Evolutionary conservation across 37 sponge, comb jelly and placozoan genomes (phyloP).

Genomic region (Bolinopsis microptera): DNA sequence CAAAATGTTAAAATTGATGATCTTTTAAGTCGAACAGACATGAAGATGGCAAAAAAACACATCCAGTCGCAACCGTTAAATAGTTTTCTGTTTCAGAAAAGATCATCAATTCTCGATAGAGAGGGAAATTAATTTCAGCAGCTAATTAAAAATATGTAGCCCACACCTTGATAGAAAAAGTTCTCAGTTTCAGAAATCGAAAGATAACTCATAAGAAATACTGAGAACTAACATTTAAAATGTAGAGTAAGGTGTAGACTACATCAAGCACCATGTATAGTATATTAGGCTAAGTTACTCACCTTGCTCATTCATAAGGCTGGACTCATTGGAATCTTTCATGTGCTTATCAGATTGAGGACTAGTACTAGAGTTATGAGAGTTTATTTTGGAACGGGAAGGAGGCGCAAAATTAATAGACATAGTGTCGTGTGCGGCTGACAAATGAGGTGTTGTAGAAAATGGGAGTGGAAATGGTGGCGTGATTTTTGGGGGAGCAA

Average conservation of each 20-base stretch:
- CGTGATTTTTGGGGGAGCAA: neutral
- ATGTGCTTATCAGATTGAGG: neutral
- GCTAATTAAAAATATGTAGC: neutral
- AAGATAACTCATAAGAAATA: neutral
- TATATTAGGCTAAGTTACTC: neutral
- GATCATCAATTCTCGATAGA: neutral
- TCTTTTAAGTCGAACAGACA: neutral
- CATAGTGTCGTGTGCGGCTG: conserved; percentile 40
- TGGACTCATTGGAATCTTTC: neutral
- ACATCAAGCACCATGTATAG: neutral
- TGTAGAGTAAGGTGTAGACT: neutral
- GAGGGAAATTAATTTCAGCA: neutral
- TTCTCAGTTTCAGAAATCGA: neutral
- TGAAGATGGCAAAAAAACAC: neutral
- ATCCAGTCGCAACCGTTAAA: neutral
- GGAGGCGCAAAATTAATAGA: conserved; percentile 50
- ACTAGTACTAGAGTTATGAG: conserved; percentile 36
- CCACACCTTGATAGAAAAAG: neutral
- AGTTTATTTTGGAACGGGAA: conserved; percentile 23
- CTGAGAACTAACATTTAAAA: neutral
- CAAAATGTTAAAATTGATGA: neutral
- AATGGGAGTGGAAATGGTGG: conserved; percentile 11
- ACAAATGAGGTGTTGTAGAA: neutral
- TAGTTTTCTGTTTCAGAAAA: neutral
- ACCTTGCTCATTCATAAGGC: conserved; percentile 47